Evolutionary conservation across 2,797 vertebrate species (phyloP).

Genomic region (Enteromius unitaeniatus): DNA sequence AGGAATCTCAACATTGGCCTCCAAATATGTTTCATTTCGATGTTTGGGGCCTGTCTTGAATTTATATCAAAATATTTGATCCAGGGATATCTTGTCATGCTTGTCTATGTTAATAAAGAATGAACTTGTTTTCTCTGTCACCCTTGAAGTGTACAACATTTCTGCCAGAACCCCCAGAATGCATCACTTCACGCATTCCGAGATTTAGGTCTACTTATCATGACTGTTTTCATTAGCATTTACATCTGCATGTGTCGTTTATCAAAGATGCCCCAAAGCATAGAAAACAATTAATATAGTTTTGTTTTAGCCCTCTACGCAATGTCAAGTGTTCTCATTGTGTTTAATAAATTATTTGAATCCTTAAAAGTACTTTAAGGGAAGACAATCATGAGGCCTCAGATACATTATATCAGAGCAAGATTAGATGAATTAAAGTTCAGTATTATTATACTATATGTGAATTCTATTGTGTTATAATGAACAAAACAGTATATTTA

Average conservation of each 20-base stretch:
- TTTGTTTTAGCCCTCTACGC: not conserved
- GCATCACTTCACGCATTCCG: not conserved
- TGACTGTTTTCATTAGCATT: constrained; percentile 20
- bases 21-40: constrained; percentile 7
- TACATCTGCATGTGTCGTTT: not conserved
- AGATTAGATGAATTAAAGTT: not conserved
- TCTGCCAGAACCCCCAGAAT: constrained; percentile 24
- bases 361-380: not conserved
- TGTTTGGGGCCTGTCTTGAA: constrained; percentile 14
- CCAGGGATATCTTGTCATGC: constrained; percentile 30
- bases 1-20: constrained; percentile 41
- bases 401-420: not conserved
- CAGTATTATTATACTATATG: not conserved
- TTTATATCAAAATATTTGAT: constrained; percentile 26
- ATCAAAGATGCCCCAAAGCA: not conserved
- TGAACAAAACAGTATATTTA: not conserved
- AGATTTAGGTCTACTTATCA: not conserved
- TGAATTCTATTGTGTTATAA: not conserved
- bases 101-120: constrained; percentile 32
- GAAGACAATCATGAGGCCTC: not conserved
- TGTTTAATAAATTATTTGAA: not conserved
- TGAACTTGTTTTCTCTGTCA: constrained; percentile 7
- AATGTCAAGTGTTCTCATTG: not conserved
- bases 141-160: not conserved
- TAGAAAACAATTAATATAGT: not conserved